Evolutionary conservation across 2,113 vertebrate genomes (phyloP).

Genomic region (Fulmarus glacialis): DNA sequence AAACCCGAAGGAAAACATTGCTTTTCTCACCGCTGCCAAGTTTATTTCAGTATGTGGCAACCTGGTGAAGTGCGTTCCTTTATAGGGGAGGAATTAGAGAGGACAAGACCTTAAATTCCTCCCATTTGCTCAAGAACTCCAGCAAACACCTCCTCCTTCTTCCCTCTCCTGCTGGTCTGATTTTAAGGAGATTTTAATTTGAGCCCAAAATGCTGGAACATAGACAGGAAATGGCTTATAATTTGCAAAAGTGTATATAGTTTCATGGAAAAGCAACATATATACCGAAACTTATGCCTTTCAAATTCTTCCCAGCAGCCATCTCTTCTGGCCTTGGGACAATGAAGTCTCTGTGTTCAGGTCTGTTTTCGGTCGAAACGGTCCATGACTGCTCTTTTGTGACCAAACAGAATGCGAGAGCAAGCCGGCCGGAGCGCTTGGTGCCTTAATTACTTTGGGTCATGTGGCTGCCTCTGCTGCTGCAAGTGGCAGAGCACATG

Average conservation of each 20-base stretch:
- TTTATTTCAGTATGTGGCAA: conserved; percentile 62
- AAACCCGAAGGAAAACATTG: conserved; percentile 44
- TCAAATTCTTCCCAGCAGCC: conserved; percentile 66
- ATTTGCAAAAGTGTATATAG: conserved; percentile 40
- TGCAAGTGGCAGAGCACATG: conserved; percentile 31
- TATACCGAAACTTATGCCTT: conserved; percentile 46
- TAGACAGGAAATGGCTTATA: conserved; percentile 72
- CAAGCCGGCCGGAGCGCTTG: neutral
- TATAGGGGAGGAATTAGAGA: conserved; percentile 53
- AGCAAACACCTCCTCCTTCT: conserved; percentile 48
- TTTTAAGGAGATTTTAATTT: conserved; percentile 70
- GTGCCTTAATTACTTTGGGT: conserved; percentile 60
- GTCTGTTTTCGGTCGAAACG: conserved; percentile 16
- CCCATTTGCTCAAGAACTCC: conserved; percentile 41
- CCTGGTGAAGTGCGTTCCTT: conserved; percentile 58
- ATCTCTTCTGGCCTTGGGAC: conserved; percentile 70
- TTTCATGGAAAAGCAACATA: conserved; percentile 70
- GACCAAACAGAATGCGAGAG: conserved; percentile 59
- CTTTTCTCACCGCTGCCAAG: conserved; percentile 18
- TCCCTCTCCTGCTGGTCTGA: conserved; percentile 37
- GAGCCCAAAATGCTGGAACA: conserved; percentile 54
- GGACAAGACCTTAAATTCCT: conserved; percentile 63
- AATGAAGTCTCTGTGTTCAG: conserved; percentile 72
- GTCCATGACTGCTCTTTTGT: conserved; percentile 75
- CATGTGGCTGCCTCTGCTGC: conserved; percentile 45